Evolutionary conservation across 2,888 invertebrate species (phyloP).

Genomic region (Chesias legatella): DNA sequence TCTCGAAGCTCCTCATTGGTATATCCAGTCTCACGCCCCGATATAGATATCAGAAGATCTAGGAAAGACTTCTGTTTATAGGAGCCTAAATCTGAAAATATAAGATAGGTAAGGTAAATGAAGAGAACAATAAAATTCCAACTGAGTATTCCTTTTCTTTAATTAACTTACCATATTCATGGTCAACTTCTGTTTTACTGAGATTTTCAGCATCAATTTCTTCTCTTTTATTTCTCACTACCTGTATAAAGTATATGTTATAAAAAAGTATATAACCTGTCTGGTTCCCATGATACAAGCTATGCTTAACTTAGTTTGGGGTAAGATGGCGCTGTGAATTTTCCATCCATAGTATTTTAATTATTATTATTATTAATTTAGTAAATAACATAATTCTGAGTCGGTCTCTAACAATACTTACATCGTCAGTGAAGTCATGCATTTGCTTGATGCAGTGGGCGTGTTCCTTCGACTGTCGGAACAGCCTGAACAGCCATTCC

Average conservation of each 20-base stretch:
- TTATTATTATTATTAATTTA: too few species aligned
- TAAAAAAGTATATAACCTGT: not conserved
- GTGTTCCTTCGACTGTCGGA: slow-evolving; percentile 72
- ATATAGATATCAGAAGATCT: slow-evolving; percentile 74
- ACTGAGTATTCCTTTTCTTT: not conserved
- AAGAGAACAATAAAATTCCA: too few species aligned
- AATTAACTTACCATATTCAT: slow-evolving; percentile 48
- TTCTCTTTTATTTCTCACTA: slow-evolving; percentile 50
- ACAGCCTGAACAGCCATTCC: slow-evolving; percentile 79
- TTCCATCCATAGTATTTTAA: too few species aligned
- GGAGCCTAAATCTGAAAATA: slow-evolving; percentile 43
- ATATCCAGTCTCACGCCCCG: slow-evolving; percentile 71
- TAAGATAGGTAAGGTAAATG: not conserved
- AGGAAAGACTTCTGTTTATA: slow-evolving; percentile 74
- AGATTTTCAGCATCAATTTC: slow-evolving; percentile 43
- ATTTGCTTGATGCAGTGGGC: slow-evolving; percentile 71
- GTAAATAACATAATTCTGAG: too few species aligned
- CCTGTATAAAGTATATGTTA: slow-evolving; percentile 35
- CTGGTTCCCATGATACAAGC: too few species aligned
- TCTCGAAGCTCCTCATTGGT: slow-evolving; percentile 77
- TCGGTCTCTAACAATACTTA: too few species aligned
- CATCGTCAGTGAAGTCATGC: slow-evolving; percentile 80
- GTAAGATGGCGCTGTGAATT: too few species aligned
- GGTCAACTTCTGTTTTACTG: slow-evolving; percentile 43
- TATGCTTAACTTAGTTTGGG: too few species aligned